Base-by-base conservation (phyloP, 2,797 vertebrate species). In the Ctenopoma kingsleyae region DNA sequence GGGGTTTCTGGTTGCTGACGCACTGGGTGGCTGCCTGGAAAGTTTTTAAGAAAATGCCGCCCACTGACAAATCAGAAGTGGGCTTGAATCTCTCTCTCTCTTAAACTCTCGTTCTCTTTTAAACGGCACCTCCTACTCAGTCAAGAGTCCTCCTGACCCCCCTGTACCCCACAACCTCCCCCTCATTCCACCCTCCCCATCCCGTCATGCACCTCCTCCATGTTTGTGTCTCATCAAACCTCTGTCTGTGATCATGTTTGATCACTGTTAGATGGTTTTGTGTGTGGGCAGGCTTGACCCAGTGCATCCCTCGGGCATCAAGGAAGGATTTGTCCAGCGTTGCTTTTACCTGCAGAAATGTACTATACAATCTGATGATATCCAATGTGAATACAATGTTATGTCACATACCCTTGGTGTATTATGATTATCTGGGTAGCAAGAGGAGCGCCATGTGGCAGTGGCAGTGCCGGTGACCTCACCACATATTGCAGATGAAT, bases 191-290 rank as follows among this genome's bases (percentile, higher is more conserved):
- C 52, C 67, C 65, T 16, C 77, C 71, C 65, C 65, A 64, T 77
- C 76, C 82, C 80, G 71, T 80, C 78, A 74, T 71, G 75, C 84
- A 89, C 85, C 84, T 88, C 87, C 85, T 87, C 87, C 74, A 32
- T 84, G 80, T 84, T 86, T 84, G 82, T 90, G 89, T 87, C 78
- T 91, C 85, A 87, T 88, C 84, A 83, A 83, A 85, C 83, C 76
- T 90, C 59, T 46, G 80, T 88, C 76, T 87, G 72, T 74, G 82
- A 79, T 85, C 65, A 55, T 76, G 81, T 88, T 85, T 77, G 86
- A 92, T 86, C 19, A 54, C 71, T 53, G 80, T 69, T 66, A 40
- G 61, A 80, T 67, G 70, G 66, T 76, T 73, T 63, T 0, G 5
- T 76, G 82, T 72, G 91, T 82, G 81, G 88, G 89, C 67, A 57